These are phyloP conservation scores for Mus minutoides DNA, from an alignment of 2,797 vertebrate genomes.

Conservation along the genomic window DNA sequence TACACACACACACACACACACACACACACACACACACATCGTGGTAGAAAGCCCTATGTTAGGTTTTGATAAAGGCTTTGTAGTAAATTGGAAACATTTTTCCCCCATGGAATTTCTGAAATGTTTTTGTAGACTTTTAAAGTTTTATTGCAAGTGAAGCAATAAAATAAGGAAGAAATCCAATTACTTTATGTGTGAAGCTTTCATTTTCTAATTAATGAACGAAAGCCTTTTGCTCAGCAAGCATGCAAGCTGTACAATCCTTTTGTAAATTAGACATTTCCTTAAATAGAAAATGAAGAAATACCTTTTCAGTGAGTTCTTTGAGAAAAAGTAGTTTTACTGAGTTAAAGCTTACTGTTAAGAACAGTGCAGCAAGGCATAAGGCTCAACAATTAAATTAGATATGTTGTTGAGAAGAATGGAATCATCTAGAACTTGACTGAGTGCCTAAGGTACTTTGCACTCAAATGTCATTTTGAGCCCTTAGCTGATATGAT, in stretches of 20 bases:
- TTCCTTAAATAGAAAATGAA: conserved; percentile 80
- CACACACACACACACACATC: too few relatives aligned
- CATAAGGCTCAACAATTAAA: not conserved
- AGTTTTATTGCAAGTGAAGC: conserved; percentile 83
- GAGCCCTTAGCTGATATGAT: not conserved
- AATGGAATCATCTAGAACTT: not conserved
- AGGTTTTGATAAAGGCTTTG: conserved; percentile 74
- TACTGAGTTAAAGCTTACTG: conserved; percentile 26
- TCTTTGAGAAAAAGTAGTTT: conserved; percentile 59
- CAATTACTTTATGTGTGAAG: conserved; percentile 86
- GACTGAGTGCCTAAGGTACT: not conserved
- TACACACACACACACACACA: not conserved
- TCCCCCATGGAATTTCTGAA: conserved; percentile 80
- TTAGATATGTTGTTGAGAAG: not conserved
- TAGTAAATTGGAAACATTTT: conserved; percentile 81
- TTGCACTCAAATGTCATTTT: not conserved
- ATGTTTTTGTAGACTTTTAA: conserved; percentile 84
- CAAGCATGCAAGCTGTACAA: conserved; percentile 69
- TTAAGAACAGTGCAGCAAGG: conserved; percentile 24
- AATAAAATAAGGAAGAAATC: conserved; percentile 84
- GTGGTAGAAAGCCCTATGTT: conserved; percentile 75
- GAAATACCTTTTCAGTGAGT: conserved; percentile 69
- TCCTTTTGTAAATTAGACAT: conserved; percentile 83
- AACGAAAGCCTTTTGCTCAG: conserved; percentile 82
- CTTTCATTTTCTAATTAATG: conserved; percentile 84